Evolutionary conservation across 2,797 vertebrate genomes (phyloP).

Genomic region (Cyprinella venusta): DNA sequence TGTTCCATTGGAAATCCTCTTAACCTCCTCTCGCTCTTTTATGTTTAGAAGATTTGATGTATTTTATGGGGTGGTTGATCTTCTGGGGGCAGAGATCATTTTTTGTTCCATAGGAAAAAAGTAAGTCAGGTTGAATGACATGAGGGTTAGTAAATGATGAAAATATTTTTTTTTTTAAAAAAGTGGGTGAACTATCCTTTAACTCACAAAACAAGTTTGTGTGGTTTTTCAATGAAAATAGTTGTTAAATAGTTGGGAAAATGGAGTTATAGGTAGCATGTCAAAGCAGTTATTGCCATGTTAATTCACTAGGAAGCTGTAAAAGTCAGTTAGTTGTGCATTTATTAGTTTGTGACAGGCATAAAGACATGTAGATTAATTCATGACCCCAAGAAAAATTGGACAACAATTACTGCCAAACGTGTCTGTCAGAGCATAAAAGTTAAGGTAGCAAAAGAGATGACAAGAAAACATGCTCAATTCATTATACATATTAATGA

Average conservation of each 20-base stretch:
- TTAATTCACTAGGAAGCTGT: constrained; percentile 68
- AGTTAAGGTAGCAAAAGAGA: constrained; percentile 82
- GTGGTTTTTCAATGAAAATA: not conserved
- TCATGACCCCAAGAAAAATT: constrained; percentile 81
- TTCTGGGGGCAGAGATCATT: not conserved
- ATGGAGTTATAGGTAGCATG: not conserved
- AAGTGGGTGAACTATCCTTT: not conserved
- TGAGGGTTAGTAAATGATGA: not conserved
- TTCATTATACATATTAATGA: constrained; percentile 85
- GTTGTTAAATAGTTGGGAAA: not conserved
- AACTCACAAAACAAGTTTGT: not conserved
- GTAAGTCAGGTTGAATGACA: not conserved
- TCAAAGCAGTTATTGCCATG: constrained; percentile 49
- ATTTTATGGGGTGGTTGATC: too few species aligned
- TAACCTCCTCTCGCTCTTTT: not conserved
- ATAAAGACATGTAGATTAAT: constrained; percentile 83
- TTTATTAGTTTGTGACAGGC: constrained; percentile 86
- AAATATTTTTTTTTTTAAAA: not conserved
- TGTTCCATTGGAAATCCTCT: not conserved
- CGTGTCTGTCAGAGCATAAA: constrained; percentile 80
- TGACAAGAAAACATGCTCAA: constrained; percentile 80
- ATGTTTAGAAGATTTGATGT: not conserved
- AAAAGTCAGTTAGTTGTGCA: constrained; percentile 83
- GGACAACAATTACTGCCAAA: constrained; percentile 81
- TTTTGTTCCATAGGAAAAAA: not conserved